A percentile compares a stretch with the other conserved stretches of the same genome.
Conservation (phyloP, 2,113 vertebrate species). For the Strix aluco region DNA sequence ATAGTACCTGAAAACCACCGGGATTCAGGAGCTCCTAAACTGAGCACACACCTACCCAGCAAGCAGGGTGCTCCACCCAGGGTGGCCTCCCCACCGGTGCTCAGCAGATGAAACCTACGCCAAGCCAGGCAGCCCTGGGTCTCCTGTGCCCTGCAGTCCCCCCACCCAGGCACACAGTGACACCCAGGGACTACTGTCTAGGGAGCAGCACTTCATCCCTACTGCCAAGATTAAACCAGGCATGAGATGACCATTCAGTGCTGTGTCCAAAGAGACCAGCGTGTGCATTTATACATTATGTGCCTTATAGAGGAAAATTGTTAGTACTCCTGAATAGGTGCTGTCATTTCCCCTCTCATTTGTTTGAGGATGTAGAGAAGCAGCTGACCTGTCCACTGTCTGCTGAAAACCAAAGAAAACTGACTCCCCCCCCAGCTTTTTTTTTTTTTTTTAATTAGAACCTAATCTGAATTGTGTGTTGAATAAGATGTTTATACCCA, state of each 20-base stretch:
- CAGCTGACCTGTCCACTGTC: neutral
- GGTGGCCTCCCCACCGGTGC: fast-evolving
- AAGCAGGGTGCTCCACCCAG: fast-evolving
- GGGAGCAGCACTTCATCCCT: neutral
- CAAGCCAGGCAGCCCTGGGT: neutral
- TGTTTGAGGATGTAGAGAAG: neutral
- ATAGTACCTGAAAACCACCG: neutral
- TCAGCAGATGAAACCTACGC: neutral
- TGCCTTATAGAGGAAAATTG: neutral
- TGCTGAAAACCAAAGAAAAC: neutral
- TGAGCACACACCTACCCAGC: neutral
- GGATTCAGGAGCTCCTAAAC: neutral
- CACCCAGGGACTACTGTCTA: too few species aligned
- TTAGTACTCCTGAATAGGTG: neutral
- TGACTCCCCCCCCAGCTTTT: too few species aligned
- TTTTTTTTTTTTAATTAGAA: neutral
- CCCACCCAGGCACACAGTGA: fast-evolving
- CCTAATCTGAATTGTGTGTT: neutral
- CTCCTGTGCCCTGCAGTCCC: neutral
- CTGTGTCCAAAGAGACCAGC: neutral
- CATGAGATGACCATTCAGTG: neutral
- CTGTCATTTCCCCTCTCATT: neutral
- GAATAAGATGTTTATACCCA: neutral
- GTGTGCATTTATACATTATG: fast-evolving
- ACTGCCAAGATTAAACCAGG: neutral